A percentile compares a stretch with the other conserved stretches of the same genome.
phyloP scores from a whole-genome alignment of 2,797 vertebrate genomes.

The Mus caroli region DNA sequence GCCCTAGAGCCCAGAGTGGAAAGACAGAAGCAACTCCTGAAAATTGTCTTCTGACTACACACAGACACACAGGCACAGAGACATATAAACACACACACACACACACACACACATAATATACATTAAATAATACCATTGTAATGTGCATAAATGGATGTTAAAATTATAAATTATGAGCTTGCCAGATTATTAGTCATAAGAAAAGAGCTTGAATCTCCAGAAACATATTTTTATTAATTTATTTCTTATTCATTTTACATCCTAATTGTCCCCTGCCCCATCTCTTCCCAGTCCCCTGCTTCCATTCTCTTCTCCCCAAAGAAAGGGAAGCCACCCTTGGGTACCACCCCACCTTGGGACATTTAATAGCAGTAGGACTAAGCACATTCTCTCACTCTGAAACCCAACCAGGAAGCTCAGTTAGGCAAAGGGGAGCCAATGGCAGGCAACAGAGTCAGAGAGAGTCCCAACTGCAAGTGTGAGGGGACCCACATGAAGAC shows the following conservation, averaged over 20 bases:
- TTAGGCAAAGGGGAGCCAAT: too few species aligned
- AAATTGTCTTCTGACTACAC: neutral
- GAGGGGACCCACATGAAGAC: too few species aligned
- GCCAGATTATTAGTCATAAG: neutral
- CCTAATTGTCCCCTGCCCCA: neutral
- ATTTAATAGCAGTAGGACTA: too few species aligned
- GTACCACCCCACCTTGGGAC: too few species aligned
- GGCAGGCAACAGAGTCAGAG: too few species aligned
- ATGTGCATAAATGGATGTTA: neutral
- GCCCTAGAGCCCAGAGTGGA: neutral
- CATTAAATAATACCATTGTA: neutral
- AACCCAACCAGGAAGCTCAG: too few species aligned
- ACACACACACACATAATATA: neutral
- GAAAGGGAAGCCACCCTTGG: too few species aligned
- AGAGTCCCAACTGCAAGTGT: too few species aligned
- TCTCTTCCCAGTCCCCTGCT: neutral
- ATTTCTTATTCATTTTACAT: neutral
- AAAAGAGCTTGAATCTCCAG: neutral
- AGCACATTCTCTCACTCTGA: too few species aligned
- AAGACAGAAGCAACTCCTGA: neutral
- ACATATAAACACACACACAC: too few species aligned
- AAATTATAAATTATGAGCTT: neutral
- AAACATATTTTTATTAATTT: neutral
- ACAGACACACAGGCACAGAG: neutral
- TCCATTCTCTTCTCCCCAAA: neutral